Percentiles rank a stretch among this genome's conserved stretches.
phyloP scores from a whole-genome alignment of 2,888 invertebrate species.

The Malacosoma neustria region DNA sequence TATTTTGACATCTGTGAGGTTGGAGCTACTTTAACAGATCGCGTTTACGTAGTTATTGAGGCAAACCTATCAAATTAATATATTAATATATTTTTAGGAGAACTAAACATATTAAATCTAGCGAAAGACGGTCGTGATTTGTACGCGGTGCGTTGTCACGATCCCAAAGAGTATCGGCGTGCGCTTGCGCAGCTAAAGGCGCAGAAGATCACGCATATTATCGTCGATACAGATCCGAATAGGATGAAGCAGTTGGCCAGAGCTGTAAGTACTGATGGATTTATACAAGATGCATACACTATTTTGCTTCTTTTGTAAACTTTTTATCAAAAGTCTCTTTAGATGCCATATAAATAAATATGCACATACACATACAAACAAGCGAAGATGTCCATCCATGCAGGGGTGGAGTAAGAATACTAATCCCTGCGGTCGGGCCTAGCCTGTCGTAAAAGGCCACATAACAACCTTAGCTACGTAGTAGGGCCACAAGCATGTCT shows the following conservation, averaged over 20 bases:
- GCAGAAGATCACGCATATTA: conserved; percentile 89
- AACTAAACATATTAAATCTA: conserved; percentile 89
- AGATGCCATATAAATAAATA: background rate
- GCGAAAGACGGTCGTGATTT: conserved; percentile 76
- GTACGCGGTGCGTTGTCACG: conserved; percentile 78
- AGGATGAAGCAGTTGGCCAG: conserved; percentile 88
- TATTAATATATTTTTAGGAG: conserved; percentile 64
- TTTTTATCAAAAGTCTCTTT: background rate
- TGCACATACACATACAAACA: background rate
- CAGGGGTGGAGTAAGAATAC: too few species aligned
- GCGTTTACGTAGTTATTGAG: too few species aligned
- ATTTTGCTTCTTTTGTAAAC: too few species aligned
- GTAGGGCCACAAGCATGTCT: too few species aligned
- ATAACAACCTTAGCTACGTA: too few species aligned
- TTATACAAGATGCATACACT: too few species aligned
- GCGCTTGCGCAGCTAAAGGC: conserved; percentile 88
- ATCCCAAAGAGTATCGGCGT: conserved; percentile 79
- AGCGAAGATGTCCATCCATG: too few species aligned
- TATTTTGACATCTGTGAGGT: too few species aligned
- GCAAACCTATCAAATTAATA: too few species aligned
- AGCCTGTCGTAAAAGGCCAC: too few species aligned
- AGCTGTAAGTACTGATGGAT: conserved; percentile 84
- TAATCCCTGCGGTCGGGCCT: too few species aligned
- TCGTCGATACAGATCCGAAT: conserved; percentile 90
- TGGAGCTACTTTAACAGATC: too few species aligned